Base-by-base conservation (phyloP, 2,113 vertebrate genomes). In the Sinocyclocheilus rhinocerous region DNA sequence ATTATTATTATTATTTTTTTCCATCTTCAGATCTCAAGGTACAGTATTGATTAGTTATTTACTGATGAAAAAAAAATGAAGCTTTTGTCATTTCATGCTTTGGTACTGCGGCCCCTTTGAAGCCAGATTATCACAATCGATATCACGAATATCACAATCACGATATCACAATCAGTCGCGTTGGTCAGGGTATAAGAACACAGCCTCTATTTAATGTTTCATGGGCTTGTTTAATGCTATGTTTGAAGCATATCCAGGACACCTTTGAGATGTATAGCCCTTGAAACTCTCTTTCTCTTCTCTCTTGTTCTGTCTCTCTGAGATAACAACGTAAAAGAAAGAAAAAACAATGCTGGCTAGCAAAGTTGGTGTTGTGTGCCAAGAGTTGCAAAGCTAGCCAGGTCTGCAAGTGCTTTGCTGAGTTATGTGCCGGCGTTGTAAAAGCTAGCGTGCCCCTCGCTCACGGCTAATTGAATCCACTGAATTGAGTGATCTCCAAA, bases 381-480 rank as follows among this genome's bases (percentile, higher is more conserved):
- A 63, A 69, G 83, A 86, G 70, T 84, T 80, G 70, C 75, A 77
- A 84, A 70, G 18, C 83, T 84, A 67, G 69, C 83, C 78, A 63
- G 72, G 76, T 67, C 78, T 76, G 81, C 83, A 87, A 87, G 61
- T 78, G 39, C 76, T 88, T 87, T 26, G 59, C 69, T 89, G 83
- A 90, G 87, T 89, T 88, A 89, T 86, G 92, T 79, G 89, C 86
- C 89, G 88, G 84, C 55, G 70, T 90, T 90, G 89, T 86, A 84
- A 85, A 73, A 83, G 88, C 85, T 86, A 75, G 76, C 89, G 90
- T 87, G 91, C 88, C 87, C 91, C 88, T 90, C 85, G 69, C 86
- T 90, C 88, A 72, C 57, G 91, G 91, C 87, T 94, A 93, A 94
- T 95, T 93, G 89, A 92, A 94, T 92, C 91, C 81, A 70, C 57